A percentile compares a stretch with the other conserved stretches of the same genome.
These are phyloP conservation scores for Globia sparganii DNA, from an alignment of 2,888 invertebrate genomes.

Conservation along the genomic window DNA sequence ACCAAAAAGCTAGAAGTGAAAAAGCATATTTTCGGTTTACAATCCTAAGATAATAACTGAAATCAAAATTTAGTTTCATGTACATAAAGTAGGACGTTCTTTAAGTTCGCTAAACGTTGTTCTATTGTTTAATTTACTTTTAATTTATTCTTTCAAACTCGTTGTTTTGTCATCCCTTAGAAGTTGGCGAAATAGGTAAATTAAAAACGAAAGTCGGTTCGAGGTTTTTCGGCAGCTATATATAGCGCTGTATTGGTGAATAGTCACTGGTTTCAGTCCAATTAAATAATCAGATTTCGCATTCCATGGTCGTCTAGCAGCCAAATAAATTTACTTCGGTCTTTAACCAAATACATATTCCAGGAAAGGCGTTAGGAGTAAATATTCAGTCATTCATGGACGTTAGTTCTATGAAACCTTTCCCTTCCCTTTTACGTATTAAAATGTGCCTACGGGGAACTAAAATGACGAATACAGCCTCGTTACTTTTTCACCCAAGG, in stretches of 20 bases:
- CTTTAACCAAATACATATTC: background rate
- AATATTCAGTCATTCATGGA: background rate
- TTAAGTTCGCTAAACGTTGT: conserved; percentile 51
- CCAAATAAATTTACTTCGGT: background rate
- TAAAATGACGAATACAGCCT: background rate
- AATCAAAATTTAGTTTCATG: conserved; percentile 45
- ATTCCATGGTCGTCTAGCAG: background rate
- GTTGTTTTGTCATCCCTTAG: conserved; percentile 63
- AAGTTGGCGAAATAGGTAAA: conserved; percentile 53
- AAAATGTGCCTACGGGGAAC: no score
- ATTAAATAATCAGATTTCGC: background rate
- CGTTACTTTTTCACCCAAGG: background rate
- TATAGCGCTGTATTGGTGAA: conserved; percentile 2
- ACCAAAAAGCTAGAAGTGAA: conserved; percentile 16
- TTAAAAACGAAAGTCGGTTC: conserved; percentile 44
- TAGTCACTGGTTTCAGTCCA: no score
- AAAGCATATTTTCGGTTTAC: conserved; percentile 25
- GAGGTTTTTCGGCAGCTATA: conserved; percentile 24
- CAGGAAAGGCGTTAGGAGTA: background rate
- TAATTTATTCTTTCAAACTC: conserved; percentile 69
- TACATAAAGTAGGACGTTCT: conserved; percentile 51
- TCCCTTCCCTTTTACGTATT: background rate
- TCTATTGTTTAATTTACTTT: conserved; percentile 63
- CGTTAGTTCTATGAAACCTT: background rate
- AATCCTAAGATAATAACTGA: conserved; percentile 58